These are phyloP conservation scores for Zaprionus gabonicus DNA, from an alignment of 1,140 invertebrate species.

Conservation along the genomic window DNA sequence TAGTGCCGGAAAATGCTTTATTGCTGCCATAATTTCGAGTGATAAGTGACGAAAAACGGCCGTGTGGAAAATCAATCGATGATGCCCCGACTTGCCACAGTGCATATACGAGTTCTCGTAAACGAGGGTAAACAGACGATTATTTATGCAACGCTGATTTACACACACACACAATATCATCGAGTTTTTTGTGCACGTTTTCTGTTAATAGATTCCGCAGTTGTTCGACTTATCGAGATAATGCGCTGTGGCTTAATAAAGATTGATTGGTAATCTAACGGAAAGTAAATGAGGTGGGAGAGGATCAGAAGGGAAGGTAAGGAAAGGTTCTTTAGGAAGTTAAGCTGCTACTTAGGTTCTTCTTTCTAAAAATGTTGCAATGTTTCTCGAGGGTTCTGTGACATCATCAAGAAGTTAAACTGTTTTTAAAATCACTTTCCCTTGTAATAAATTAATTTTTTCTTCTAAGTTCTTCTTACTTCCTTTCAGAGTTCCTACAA, in stretches of 20 bases:
- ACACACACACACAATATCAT: conserved; percentile 44
- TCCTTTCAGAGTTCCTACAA: too few relatives aligned
- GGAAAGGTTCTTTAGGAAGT: too few relatives aligned
- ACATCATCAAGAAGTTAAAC: neutral
- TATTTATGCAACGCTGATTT: conserved; percentile 70
- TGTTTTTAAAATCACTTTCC: too few relatives aligned
- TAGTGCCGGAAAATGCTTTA: conserved; percentile 78
- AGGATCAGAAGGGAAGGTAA: neutral
- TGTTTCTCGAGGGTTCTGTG: neutral
- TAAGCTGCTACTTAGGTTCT: neutral
- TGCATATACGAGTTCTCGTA: neutral
- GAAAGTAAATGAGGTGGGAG: fast-evolving
- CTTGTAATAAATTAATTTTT: too few relatives aligned
- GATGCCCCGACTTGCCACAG: conserved; percentile 34
- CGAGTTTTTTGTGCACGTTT: conserved; percentile 57
- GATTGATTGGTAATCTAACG: conserved; percentile 63
- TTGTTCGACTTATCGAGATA: conserved; percentile 66
- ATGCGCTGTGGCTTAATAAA: conserved; percentile 75
- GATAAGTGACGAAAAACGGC: conserved; percentile 81
- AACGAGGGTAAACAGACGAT: conserved; percentile 54
- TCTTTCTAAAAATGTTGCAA: neutral
- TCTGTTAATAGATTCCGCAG: conserved; percentile 62
- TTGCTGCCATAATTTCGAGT: conserved; percentile 83
- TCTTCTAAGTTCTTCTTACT: too few relatives aligned
- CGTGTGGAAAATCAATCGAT: conserved; percentile 71